phyloP scores from a whole-genome alignment of 2,888 invertebrate genomes.

The Podotricha telesiphe region DNA sequence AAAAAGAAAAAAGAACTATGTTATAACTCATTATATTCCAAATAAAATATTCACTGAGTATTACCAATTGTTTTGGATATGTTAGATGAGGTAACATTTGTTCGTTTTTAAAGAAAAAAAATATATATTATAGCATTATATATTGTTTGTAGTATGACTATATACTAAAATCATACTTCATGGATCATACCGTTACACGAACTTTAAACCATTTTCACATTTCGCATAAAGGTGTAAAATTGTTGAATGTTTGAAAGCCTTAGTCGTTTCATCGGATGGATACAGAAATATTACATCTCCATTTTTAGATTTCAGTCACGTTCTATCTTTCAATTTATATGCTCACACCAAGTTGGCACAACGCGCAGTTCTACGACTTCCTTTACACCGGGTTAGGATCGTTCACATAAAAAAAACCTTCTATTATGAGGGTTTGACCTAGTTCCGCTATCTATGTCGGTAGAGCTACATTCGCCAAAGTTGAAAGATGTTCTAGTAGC shows the following conservation, averaged over 20 bases:
- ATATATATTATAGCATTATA: too few species aligned
- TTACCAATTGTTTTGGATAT: too few species aligned
- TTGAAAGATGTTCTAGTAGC: constrained; percentile 8
- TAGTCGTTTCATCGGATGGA: constrained; percentile 4
- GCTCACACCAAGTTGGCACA: constrained; percentile 24
- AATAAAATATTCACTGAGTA: too few species aligned
- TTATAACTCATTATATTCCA: too few species aligned
- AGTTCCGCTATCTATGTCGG: constrained; percentile 21
- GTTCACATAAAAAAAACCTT: constrained; percentile 27
- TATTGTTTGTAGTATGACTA: too few species aligned
- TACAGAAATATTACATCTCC: constrained; percentile 12
- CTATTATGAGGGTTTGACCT: constrained; percentile 25
- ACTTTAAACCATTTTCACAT: background rate
- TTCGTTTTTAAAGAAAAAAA: too few species aligned
- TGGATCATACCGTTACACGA: background rate
- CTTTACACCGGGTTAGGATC: constrained; percentile 27
- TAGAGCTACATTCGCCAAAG: constrained; percentile 6
- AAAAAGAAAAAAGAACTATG: too few species aligned
- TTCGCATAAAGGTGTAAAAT: background rate
- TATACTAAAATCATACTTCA: background rate
- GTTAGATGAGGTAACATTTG: too few species aligned
- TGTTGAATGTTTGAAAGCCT: background rate
- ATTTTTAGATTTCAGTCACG: constrained; percentile 30
- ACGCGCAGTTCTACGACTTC: constrained; percentile 25
- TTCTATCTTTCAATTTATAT: constrained; percentile 28